Evolutionary conservation across 2,797 vertebrate species (phyloP), one percentile per base, ranked within the genome.

Genomic region (Agapornis canus): DNA sequence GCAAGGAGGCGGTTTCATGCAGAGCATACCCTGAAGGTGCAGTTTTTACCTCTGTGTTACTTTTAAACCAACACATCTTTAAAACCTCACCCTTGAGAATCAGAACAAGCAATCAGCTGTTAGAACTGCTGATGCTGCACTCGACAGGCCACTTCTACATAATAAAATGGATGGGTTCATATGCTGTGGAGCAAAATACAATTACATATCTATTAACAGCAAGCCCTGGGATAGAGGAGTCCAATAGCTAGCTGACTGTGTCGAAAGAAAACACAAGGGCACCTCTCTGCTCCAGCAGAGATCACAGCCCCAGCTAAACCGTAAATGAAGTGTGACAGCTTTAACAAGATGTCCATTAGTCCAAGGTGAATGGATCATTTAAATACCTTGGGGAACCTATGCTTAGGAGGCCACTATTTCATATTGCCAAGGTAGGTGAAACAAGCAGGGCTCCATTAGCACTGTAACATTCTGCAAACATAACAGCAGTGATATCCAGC

Each of bases 321-420:
- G 66, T 56, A 93, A 93, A 70, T n/a, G 31, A 92, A 82, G 39
- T 12, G 59, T 80, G 75, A 89, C 68, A 80, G 75, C 52, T 92
- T 85, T 90, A 90, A 75, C 42, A 81, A 83, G 82, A n/a, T 61
- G 59, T 32, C 56, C 68, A n/a, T 85, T 82, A 86, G 35, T 59
- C 64, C 43, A 60, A 79, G 73, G 63, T 84, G 66, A 85, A 39
- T 0, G 2, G 31, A 79, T 64, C 0, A 0, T 29, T 77, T 80
- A 32, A 86, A 84, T 70, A 75, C 71, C 32, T 82, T 26, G 57
- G 86, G 82, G 91, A 89, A 90, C 5, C 48, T 52, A 31, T 26
- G 20, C 45, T 51, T 71, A 49, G 56, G 56, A 87, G 71, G 29
- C 37, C 26, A 26, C 11, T 64, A 61, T 82, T 94, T 92, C 8